Conservation (phyloP, 1,140 invertebrate species). For the Plutomurus gul region DNA sequence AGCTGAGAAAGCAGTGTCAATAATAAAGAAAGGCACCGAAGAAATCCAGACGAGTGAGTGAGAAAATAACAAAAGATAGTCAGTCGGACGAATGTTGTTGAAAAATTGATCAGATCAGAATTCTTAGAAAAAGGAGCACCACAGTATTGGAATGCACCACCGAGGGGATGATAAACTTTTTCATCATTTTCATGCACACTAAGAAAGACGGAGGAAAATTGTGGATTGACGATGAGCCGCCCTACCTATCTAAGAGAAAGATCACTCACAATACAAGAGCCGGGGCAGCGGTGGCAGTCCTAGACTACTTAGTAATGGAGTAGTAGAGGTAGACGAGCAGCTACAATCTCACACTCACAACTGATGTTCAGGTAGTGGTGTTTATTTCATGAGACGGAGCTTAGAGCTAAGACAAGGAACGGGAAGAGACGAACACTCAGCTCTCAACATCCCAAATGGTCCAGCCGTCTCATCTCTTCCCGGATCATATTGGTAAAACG, state of each 20-base stretch:
- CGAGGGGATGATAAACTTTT: constrained; percentile 18
- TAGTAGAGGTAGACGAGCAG: not conserved
- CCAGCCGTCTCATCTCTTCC: constrained; percentile 36
- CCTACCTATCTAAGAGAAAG: not conserved
- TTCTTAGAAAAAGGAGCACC: constrained; percentile 11
- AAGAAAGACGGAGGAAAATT: not conserved
- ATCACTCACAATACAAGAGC: not conserved
- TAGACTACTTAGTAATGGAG: no score
- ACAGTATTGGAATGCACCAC: constrained; percentile 30
- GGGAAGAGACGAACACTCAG: constrained; percentile 13
- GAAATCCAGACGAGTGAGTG: not conserved
- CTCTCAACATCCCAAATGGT: constrained; percentile 31
- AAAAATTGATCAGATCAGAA: constrained; percentile 28
- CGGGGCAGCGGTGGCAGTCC: not conserved
- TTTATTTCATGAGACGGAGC: constrained; percentile 30
- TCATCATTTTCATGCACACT: constrained; percentile 12
- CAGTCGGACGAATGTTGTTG: not conserved
- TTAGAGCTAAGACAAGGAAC: constrained; percentile 2
- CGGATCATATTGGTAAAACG: constrained; percentile 32
- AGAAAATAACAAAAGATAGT: not conserved
- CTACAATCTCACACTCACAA: constrained; percentile 21
- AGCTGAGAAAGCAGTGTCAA: constrained; percentile 16
- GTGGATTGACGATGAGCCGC: not conserved
- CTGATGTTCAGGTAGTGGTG: constrained; percentile 2
- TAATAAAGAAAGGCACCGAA: constrained; percentile 25